A percentile compares a stretch with the other conserved stretches of the same genome.
phyloP scores from a whole-genome alignment of 2,113 vertebrate species.

The Lagopus leucura region DNA sequence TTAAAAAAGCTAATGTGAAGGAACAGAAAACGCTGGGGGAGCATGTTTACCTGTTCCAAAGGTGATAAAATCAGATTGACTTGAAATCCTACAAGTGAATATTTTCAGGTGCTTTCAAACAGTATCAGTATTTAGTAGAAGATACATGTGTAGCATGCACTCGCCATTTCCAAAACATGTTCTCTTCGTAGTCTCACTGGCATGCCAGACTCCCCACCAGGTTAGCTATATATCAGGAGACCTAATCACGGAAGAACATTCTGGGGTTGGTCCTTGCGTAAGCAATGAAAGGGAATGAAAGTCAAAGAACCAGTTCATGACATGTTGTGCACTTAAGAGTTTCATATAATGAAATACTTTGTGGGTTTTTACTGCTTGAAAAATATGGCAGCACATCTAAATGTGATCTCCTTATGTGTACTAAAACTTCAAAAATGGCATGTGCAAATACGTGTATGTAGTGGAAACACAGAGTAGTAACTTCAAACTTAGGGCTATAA shows the following conservation, averaged over 20 bases:
- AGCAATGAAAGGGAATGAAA: neutral
- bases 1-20: neutral
- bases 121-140: neutral
- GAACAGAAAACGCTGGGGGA: constrained; percentile 17
- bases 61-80: constrained; percentile 39
- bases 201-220: neutral
- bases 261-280: neutral
- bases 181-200: neutral
- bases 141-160: fast-evolving
- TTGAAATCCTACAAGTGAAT: constrained; percentile 13
- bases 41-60: constrained; percentile 31
- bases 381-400: neutral
- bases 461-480: neutral
- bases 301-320: neutral
- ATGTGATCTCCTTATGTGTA: neutral
- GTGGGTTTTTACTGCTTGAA: neutral
- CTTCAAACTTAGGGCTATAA: neutral
- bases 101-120: constrained; percentile 34
- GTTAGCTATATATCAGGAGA: neutral
- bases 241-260: neutral
- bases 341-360: neutral
- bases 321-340: neutral
- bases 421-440: neutral
- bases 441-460: neutral
- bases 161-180: neutral